These are phyloP conservation scores for Tiphia femorata DNA, from an alignment of 2,888 invertebrate genomes.

Conservation along the genomic window DNA sequence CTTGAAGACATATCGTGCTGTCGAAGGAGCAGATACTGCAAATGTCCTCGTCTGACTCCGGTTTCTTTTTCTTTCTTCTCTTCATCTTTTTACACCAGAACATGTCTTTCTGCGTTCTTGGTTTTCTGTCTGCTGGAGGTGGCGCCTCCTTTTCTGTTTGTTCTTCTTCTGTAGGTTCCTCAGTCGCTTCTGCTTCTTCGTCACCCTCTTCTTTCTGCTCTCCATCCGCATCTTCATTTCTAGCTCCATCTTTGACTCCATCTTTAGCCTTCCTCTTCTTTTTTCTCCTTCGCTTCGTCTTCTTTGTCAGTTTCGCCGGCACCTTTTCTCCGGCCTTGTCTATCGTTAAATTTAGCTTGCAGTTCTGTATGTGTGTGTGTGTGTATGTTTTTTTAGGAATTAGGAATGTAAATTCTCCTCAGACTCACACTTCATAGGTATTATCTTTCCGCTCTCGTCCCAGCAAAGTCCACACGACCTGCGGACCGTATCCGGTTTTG, in stretches of 20 bases:
- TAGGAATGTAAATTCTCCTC: no score
- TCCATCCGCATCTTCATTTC: not conserved
- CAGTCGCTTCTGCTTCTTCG: not conserved
- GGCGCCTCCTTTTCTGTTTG: not conserved
- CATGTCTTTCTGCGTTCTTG: not conserved
- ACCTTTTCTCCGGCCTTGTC: no score
- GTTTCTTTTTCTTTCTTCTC: constrained; percentile 3
- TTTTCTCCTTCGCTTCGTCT: not conserved
- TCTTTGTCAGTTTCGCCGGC: not conserved
- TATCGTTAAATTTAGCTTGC: no score
- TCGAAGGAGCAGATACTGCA: constrained; percentile 55
- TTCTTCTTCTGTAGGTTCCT: not conserved
- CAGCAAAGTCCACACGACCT: no score
- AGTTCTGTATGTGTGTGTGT: not conserved
- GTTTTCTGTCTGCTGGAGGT: not conserved
- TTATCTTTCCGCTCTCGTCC: no score
- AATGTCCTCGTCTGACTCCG: constrained; percentile 17
- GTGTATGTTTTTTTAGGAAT: not conserved
- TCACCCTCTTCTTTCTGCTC: constrained; percentile 7
- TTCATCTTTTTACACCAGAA: not conserved
- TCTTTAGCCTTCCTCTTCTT: not conserved
- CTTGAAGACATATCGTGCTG: constrained; percentile 46
- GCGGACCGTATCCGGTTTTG: no score
- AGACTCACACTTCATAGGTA: no score
- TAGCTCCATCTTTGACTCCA: not conserved